Evolutionary conservation across 2,797 vertebrate species (phyloP).

Genomic region (Takifugu ocellatus): DNA sequence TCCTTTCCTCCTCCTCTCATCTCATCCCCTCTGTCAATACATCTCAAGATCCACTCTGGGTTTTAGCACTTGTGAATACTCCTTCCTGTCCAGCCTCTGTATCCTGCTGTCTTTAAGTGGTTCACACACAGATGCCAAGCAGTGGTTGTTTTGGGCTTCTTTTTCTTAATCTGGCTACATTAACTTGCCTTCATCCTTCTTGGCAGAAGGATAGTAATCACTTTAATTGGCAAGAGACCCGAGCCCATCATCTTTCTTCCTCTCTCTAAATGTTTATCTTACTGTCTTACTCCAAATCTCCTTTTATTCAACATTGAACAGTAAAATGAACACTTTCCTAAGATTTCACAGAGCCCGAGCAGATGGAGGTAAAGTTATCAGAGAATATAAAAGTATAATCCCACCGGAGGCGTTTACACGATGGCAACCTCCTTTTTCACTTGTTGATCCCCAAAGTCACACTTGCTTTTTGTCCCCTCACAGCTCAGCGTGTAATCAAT

Average conservation of each 20-base stretch:
- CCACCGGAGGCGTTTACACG: constrained; percentile 13
- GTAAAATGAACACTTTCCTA: neutral
- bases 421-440: constrained; percentile 22
- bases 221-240: constrained; percentile 62
- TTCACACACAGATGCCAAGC: constrained; percentile 42
- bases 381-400: neutral
- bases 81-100: constrained; percentile 11
- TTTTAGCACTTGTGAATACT: constrained; percentile 12
- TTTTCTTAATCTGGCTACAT: constrained; percentile 65
- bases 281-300: neutral
- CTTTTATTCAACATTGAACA: neutral
- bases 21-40: neutral
- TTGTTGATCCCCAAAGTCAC: constrained; percentile 12
- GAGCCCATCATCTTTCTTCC: constrained; percentile 30
- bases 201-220: constrained; percentile 61
- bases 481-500: constrained; percentile 30
- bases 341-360: neutral
- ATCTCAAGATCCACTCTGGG: constrained; percentile 8
- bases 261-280: constrained; percentile 11
- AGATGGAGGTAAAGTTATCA: neutral
- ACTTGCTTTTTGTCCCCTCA: constrained; percentile 8
- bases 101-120: constrained; percentile 41
- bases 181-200: constrained; percentile 35
- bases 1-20: neutral
- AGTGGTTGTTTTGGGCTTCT: constrained; percentile 34